Base-by-base conservation (phyloP, 1,140 invertebrate species). In the Mycetomoellerius zeteki region DNA sequence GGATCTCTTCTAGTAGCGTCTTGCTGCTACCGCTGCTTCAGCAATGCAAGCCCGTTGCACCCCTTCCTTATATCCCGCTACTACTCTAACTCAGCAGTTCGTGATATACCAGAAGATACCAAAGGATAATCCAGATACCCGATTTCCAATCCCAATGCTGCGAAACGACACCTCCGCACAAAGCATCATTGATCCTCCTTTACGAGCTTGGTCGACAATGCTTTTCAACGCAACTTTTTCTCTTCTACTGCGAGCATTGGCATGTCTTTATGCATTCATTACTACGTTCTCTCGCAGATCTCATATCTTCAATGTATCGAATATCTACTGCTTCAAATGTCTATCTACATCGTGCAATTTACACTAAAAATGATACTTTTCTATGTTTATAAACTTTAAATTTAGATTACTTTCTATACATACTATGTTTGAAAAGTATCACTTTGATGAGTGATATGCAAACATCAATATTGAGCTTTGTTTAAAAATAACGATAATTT, bases 41-140 rank as follows among this genome's bases (percentile, higher is more conserved):
- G 85, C 76, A 65, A 71, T 76, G 84, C 85, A 72, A 62, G n/a
- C 58, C 56, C 30, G 14, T 50, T 81, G 50, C 30, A 33, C 43
- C 50, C 27, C n/a, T 72, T 64, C 50, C 27, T 37, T 52, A 33
- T 33, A 65, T 16, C 16, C 27, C 37, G 6, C 8, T 21, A 10
- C 56, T 64, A 69, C 54, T 60, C 33, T 88, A 75, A 84, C 50
- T 89, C 62, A 73, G 58, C 88, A 71, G 58, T 58, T 24, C 54
- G 76, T 80, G 73, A 88, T 75, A 77, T 90, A 88, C 69, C 52
- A 86, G 64, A 52, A 58, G 73, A 91, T 86, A 73, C 84, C 82
- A 64, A 86, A 85, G 85, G 89, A 90, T 90, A 90, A 90, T 90
- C 89, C 69, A 71, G 47, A 81, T 86, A 90, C 84, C 73, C 85